Evolutionary conservation across 2,888 invertebrate species (phyloP).

Genomic region (Caenorhabditis panamensis): DNA sequence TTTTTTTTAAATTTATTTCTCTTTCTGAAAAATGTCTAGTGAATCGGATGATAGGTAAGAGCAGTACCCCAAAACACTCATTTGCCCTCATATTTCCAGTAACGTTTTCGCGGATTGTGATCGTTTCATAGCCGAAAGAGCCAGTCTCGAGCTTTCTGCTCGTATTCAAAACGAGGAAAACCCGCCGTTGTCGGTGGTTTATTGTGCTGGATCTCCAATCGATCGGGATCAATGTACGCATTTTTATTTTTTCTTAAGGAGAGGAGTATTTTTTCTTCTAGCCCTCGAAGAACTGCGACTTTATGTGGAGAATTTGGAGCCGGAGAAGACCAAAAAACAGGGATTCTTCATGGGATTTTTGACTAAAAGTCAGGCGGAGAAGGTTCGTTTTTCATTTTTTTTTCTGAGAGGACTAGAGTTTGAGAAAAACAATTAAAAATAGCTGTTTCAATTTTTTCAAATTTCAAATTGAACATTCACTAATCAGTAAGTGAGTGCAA

Average conservation of each 20-base stretch:
- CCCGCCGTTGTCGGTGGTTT: conserved; percentile 4
- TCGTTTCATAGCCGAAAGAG: conserved; percentile 11
- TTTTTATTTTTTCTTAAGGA: no score
- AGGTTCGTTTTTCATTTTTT: conserved; percentile 10
- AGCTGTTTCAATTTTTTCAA: no score
- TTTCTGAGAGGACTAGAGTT: no score
- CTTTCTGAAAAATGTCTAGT: not conserved
- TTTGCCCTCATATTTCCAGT: not conserved
- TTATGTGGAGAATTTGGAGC: conserved; percentile 6
- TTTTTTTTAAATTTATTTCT: no score
- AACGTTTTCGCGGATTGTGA: conserved; percentile 14
- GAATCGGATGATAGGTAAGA: not conserved
- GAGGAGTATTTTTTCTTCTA: no score
- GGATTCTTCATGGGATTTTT: conserved; percentile 34
- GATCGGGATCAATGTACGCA: no score
- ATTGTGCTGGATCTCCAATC: no score
- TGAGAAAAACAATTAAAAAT: no score
- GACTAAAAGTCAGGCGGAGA: conserved; percentile 14
- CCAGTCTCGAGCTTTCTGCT: conserved; percentile 1
- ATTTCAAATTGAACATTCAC: no score
- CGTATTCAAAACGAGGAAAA: not conserved
- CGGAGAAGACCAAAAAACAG: conserved; percentile 1
- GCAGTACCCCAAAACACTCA: not conserved
- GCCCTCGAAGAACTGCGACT: conserved; percentile 25
- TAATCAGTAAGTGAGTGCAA: no score